A percentile compares a stretch with the other conserved stretches of the same genome.
These are phyloP conservation scores for Tinea semifulvella DNA, from an alignment of 2,888 invertebrate genomes.

Conservation along the genomic window DNA sequence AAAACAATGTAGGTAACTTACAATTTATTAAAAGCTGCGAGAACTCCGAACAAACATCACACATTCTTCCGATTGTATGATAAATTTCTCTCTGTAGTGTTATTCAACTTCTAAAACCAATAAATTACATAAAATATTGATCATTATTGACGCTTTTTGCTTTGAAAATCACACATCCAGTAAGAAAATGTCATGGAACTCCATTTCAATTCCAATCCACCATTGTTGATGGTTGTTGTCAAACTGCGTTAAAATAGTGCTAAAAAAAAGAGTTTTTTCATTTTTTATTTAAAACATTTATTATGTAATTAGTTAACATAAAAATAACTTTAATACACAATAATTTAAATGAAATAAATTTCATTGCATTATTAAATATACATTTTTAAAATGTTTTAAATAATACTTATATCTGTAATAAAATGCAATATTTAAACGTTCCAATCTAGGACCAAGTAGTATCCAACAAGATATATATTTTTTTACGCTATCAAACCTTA, in stretches of 20 bases:
- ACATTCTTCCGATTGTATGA: constrained; percentile 72
- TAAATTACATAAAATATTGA: constrained; percentile 45
- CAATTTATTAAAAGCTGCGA: constrained; percentile 84
- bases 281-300: too few species aligned
- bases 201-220: constrained; percentile 40
- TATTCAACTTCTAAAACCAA: constrained; percentile 49
- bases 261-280: not conserved
- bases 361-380: too few species aligned
- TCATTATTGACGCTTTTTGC: constrained; percentile 62
- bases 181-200: constrained; percentile 56
- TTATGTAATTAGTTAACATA: too few species aligned
- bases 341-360: too few species aligned
- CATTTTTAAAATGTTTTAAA: too few species aligned
- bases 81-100: constrained; percentile 47
- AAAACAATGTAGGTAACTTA: constrained; percentile 64
- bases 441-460: too few species aligned
- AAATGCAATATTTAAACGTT: too few species aligned
- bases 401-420: too few species aligned
- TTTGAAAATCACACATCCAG: constrained; percentile 38
- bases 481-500: too few species aligned
- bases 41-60: constrained; percentile 95
- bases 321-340: not conserved
- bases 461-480: too few species aligned
- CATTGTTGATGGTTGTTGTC: constrained; percentile 65
- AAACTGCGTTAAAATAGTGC: constrained; percentile 45